Base-by-base conservation (phyloP, 2,113 vertebrate species). In the Chrysochloris asiatica region DNA sequence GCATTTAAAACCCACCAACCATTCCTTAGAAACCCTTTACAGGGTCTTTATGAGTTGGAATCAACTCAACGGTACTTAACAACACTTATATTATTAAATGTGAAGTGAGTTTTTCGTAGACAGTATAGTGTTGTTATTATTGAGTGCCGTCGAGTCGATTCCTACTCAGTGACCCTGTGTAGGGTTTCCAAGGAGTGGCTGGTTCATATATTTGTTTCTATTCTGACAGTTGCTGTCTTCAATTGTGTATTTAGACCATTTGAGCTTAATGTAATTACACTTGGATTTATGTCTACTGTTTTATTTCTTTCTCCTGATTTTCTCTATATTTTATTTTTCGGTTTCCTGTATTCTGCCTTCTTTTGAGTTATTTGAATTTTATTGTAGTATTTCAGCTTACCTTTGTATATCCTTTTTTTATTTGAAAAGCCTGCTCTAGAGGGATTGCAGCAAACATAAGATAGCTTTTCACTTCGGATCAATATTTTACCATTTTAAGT, bases 361-460 rank as follows among this genome's bases (percentile, higher is more conserved):
- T 94, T 88, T 86, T 69, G 86, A 72, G 6, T 52, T 89, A 71
- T 43, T 83, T 90, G 50, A 73, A 43, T 94, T 41, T 88, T 72
- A n/a, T 56, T 84, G 8, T 69, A 76, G 59, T 69, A 17, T 67
- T 86, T 92, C 61, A 81, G 76, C 84, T 91, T 85, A 80, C 67
- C 11, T 89, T 36, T 43, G 41, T 65, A 4, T 43, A 3, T 65
- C 30, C n/a, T 69, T 63, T 63, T 73, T 47, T 47, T 65, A 43
- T 78, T 36, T 63, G 2, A 63, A 73, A 5, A 73, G 26, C 36
- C 4, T 84, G 10, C 76, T 1, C 71, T 56, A 56, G n/a, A 63
- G 14, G 43, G 28, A 72, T 85, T 88, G 38, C 30, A 71, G 3
- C 26, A 19, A 48, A 59, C 8, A 30, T 71, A 83, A n/a, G 21